Evolutionary conservation across 2,113 vertebrate genomes (phyloP), one percentile per base, ranked within the genome.

Genomic region (Mobula birostris): DNA sequence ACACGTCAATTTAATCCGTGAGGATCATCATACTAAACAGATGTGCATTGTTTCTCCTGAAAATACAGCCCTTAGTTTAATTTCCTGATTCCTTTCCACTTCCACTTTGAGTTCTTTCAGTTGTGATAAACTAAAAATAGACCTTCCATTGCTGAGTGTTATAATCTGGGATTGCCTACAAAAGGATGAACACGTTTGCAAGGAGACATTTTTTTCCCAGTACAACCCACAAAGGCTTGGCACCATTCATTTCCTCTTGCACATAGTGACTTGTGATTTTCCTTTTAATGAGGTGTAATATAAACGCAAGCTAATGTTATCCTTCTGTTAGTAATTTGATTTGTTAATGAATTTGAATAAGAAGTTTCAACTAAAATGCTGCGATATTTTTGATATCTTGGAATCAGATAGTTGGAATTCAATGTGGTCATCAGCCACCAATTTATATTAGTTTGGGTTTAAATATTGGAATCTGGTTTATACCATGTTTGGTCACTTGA

Each of bases 271-370:
- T 66, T 88, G 85, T 14, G 85, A 88, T 15, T 8, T 66, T 32
- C n/a, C 32, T 63, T 66, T 90, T 29, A 88, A 40, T 90, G 32
- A 66, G 63, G 61, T 90, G 61, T n/a, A 90, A 68, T 66, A 32
- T 90, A 32, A 90, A 66, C 7, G 61, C 61, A 90, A 90, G 61
- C 85, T 68, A n/a, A 36, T 90, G 61, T 32, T 90, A 66, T 66
- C 61, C 14, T 85, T 90, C 85, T 90, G 85, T 66, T 90, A 29
- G 19, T 90, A 66, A 36, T 19, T 19, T 90, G 61, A 90, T 90
- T 48, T 85, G 61, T 19, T 66, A 90, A 90, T 66, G 29, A 90
- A 90, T 32, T 63, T 66, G 85, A 17, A 19, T 2, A 68, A 32
- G 83, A 61, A 87, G 14, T 19, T 90, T 90, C n/a, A 66, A 6